A percentile compares a stretch with the other conserved stretches of the same genome.
Conservation (phyloP, 1,140 invertebrate species). For the Drusus annulatus region DNA sequence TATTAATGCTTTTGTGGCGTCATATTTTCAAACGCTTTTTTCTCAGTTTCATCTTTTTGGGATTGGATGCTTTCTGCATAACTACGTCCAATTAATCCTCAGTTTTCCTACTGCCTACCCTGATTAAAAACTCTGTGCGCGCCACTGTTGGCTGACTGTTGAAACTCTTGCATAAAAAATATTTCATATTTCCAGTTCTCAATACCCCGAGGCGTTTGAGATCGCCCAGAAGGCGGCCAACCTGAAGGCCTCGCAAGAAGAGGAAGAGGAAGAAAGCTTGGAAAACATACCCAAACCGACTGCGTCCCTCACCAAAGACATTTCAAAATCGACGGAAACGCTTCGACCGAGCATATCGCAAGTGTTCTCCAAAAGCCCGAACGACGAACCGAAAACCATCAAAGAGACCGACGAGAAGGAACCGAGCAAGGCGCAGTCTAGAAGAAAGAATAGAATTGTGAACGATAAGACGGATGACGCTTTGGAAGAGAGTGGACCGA, state of each 20-base stretch:
- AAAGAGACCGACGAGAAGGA: conserved; percentile 26
- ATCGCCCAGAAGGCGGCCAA: conserved; percentile 74
- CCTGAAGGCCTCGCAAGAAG: conserved; percentile 74
- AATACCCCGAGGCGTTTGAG: conserved; percentile 90
- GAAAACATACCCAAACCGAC: conserved; percentile 52
- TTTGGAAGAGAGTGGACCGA: background rate
- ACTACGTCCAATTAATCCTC: no score
- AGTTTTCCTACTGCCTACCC: no score
- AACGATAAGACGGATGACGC: conserved; percentile 21
- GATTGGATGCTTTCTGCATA: no score
- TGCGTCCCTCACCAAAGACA: conserved; percentile 66
- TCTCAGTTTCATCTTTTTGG: no score
- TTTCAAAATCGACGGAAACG: conserved; percentile 70
- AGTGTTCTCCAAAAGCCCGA: conserved; percentile 51
- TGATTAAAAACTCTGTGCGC: no score
- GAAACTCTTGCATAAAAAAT: no score
- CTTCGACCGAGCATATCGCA: conserved; percentile 64
- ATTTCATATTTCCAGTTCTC: conserved; percentile 70
- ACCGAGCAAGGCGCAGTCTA: background rate
- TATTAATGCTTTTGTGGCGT: no score
- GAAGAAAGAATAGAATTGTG: conserved; percentile 27
- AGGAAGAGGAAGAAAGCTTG: conserved; percentile 70
- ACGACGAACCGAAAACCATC: conserved; percentile 42
- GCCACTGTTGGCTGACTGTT: no score
- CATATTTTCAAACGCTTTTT: no score